Evolutionary conservation across 2,797 vertebrate genomes (phyloP), one percentile per base, ranked within the genome.

Genomic region (Molossus alvarezi): DNA sequence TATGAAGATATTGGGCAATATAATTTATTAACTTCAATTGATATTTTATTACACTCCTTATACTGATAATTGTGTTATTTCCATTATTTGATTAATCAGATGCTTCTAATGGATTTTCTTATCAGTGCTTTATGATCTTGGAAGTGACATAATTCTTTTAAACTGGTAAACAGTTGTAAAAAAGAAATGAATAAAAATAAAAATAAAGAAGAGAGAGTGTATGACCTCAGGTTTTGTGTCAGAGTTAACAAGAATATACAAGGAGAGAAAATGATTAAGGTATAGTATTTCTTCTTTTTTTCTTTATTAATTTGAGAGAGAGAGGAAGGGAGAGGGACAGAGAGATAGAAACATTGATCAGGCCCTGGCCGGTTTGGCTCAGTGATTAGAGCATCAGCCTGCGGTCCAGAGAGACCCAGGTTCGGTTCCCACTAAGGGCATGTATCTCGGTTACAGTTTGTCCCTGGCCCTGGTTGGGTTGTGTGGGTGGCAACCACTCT

Each of bases 81-180:
- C 25, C 62, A 93, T 51, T 73, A 7, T 48, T 1, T 67, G 20
- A 71, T 81, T 81, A 53, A 80, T 73, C 51, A 91, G 65, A 87
- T 17, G 6, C 2, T 67, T 33, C 25, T 77, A 80, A 72, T 48
- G 1, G 41, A 94, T 51, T 88, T 58, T 69, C 1, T 79, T 60
- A 55, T 69, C 41, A 81, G 77, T 23, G 15, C 37, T 55, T 90
- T 60, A 53, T 60, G 60, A 90, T 76, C 72, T 82, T 79, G 4
- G 58, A 85, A 95, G 21, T 53, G 18, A 95, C 18, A 69, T 33
- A 12, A 88, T 88, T 69, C n/a, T 48, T 33, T 91, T n/a, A 62
- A 71, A 89, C 6, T 57, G 9, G 7, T 18, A 72, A 5, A 80
- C 3, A 91, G 7, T 62, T 64, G 41, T 3, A 51, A 91, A 81